A percentile compares a stretch with the other conserved stretches of the same genome.
Evolutionary conservation across 2,888 invertebrate genomes (phyloP).

Genomic region (Aradus depressus): DNA sequence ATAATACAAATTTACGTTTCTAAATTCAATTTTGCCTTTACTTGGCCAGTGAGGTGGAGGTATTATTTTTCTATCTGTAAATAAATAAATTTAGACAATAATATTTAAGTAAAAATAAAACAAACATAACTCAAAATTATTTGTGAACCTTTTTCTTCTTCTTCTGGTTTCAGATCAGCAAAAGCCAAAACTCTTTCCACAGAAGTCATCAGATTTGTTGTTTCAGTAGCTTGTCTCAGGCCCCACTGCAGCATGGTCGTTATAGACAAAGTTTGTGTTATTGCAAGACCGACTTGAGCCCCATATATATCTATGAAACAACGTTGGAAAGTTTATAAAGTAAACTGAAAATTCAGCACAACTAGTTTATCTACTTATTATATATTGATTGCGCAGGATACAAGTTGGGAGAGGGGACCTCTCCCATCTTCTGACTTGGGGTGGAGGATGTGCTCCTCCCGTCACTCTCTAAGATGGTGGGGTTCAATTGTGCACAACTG

Average conservation of each 20-base stretch:
- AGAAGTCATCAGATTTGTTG: constrained; percentile 76
- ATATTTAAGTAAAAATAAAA: background rate
- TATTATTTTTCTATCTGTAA: constrained; percentile 37
- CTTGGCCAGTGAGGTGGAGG: constrained; percentile 44
- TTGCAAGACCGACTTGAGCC: constrained; percentile 66
- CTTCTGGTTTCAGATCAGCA: constrained; percentile 51
- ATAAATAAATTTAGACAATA: background rate
- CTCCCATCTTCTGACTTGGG: too few species aligned
- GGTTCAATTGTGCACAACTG: too few species aligned
- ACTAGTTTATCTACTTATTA: background rate
- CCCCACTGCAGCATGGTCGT: constrained; percentile 78
- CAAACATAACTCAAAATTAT: background rate
- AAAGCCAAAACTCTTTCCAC: constrained; percentile 86
- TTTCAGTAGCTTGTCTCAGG: constrained; percentile 80
- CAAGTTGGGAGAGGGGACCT: too few species aligned
- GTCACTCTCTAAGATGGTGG: too few species aligned
- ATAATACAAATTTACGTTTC: constrained; percentile 45
- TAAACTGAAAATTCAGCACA: background rate
- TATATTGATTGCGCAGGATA: too few species aligned
- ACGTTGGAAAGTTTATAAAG: background rate
- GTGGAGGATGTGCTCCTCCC: too few species aligned
- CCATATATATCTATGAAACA: constrained; percentile 41
- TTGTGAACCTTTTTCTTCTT: constrained; percentile 22
- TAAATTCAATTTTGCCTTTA: constrained; percentile 43
- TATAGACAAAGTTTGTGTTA: constrained; percentile 63